Percentiles rank a stretch among this genome's conserved stretches.
Evolutionary conservation across 2,113 vertebrate species (phyloP).

Genomic region (Rutilus rutilus): DNA sequence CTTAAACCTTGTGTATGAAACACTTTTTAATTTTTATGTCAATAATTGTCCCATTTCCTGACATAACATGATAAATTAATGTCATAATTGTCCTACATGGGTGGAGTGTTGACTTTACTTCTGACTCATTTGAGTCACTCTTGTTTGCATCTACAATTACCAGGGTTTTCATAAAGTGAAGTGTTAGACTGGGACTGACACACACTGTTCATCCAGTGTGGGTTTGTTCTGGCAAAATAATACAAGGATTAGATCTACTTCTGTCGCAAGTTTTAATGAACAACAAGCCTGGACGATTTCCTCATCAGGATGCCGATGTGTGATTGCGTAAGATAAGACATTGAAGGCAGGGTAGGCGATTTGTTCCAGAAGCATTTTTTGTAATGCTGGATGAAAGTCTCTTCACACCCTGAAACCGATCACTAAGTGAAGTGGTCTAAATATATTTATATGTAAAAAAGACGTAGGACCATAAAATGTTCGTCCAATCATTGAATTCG

Average conservation of each 20-base stretch:
- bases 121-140: slow-evolving; percentile 20
- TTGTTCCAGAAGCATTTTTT: too few relatives aligned
- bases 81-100: slow-evolving; percentile 23
- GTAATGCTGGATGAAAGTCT: too few relatives aligned
- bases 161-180: slow-evolving; percentile 17
- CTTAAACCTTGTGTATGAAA: background rate
- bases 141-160: slow-evolving; percentile 14
- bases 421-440: too few relatives aligned
- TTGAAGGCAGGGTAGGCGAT: too few relatives aligned
- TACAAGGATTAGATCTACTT: background rate
- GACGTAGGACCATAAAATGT: too few relatives aligned
- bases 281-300: background rate
- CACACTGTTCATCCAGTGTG: slow-evolving; percentile 1
- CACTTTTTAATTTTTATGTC: background rate
- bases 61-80: background rate
- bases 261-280: background rate
- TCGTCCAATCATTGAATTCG: too few relatives aligned
- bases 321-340: background rate
- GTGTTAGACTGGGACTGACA: background rate
- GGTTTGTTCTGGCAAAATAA: background rate
- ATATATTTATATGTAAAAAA: too few relatives aligned
- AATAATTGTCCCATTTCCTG: background rate
- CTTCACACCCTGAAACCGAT: too few relatives aligned
- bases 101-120: slow-evolving; percentile 48
- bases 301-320: background rate